Base-by-base conservation (phyloP, 2,113 vertebrate species). In the Amblyornis subalaris region DNA sequence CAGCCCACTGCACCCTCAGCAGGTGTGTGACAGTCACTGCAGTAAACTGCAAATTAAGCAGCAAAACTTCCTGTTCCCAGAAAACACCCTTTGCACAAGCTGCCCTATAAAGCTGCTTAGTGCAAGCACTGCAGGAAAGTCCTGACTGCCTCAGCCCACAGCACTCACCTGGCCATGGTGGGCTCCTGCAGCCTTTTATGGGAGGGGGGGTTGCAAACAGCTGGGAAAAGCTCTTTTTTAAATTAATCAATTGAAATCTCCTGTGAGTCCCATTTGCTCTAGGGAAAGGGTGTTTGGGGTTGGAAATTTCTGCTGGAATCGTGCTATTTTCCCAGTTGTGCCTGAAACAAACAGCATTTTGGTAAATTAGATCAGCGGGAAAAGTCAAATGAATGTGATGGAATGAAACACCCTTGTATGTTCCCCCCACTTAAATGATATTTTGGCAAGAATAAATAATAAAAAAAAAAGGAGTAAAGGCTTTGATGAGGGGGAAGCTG, bases 401-500 rank as follows among this genome's bases (percentile, higher is more conserved):
- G 75, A 94, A 71, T 75, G 80, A 90, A 93, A 89, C 77, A 90
- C 81, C 51, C 85, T 75, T 78, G 70, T 69, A 78, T 83, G 47
- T 76, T 77, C 55, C 61, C 62, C 42, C 67, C 82, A 85, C 69
- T 96, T 79, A 93, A 96, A 89, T 90, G 91, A 88, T 94, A 96
- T 94, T 96, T 94, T 95, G 76, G 92, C 83, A 89, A 91, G 91
- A 96, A 93, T 85, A 95, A 97, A 94, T 91, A 95, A 95, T 89
- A 73, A 18, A 35, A 71, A 87, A 90, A 84, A 69, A 79, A 57
- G 35, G 50, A 94, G 79, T 65, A 67, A 87, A 88, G 89, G 61
- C 88, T 95, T 95, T 94, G 91, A 96, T 94, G 93, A 95, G 87
- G 45, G 90, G 85, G 50, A 94, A 96, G 79, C 93, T 72, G 85